Base-by-base conservation (phyloP, 2,113 vertebrate species). In the Holacanthus passer region DNA sequence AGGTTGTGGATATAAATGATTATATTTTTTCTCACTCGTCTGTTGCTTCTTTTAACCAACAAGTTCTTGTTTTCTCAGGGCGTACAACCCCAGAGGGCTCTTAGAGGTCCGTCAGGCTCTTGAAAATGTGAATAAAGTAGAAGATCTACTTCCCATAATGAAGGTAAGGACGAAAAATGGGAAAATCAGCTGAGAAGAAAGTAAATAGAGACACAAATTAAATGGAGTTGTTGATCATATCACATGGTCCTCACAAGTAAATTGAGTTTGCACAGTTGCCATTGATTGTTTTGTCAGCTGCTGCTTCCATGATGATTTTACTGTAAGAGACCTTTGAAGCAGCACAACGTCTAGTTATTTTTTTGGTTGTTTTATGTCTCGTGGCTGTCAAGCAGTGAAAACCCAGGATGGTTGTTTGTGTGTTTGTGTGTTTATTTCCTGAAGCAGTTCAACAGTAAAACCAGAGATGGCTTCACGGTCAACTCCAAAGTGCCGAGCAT, bases 391-490 rank as follows among this genome's bases (percentile, higher is more conserved):
- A 55, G 75, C 81, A 72, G 59, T 72, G 47, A 79, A 83, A 81
- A 50, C 77, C 62, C 73, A 60, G 63, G 9, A 55, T 58, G 77
- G 31, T 29, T 20, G 13, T 72, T 2, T 59, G 41, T 65, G 58
- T 77, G 43, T 79, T 12, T 83, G 35, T 89, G 66, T 85, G 59
- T 94, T 89, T 93, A 17, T 92, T 83, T 82, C 29, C 64, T 96
- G 95, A 98, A 99, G 96, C 97, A 99, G 97, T 98, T 99, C 94
- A 99, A 98, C 92, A 99, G 97, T 95, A 99, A 99, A 97, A 99
- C 98, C 41, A 97, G 97, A 95, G 98, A 99, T 77, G 98, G 98
- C 12, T 99, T 99, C 94, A 99, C 98, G 0, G 98, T 99, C 82
- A 99, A 98, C 93, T 99, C 98, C 17, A 99, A 99, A 93, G 98